Evolutionary conservation across 2,113 vertebrate genomes (phyloP).

Genomic region (Elgaria multicarinata): DNA sequence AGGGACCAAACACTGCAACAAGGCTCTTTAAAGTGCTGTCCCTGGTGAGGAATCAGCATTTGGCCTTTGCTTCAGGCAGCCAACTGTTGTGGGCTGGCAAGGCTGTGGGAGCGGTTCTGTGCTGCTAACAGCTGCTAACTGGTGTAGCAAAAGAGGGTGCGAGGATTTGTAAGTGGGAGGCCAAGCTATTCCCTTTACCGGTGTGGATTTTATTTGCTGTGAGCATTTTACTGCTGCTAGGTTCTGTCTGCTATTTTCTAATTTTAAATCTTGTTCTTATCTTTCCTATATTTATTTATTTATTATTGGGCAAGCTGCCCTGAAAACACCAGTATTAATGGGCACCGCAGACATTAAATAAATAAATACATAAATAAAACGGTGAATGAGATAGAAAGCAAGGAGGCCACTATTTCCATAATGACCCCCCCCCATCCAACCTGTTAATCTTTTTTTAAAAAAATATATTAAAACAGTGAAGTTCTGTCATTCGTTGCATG

Average conservation of each 20-base stretch:
- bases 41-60: neutral
- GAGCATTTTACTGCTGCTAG: neutral
- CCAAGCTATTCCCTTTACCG: no score
- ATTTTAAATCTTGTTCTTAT: neutral
- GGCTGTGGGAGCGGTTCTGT: neutral
- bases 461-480: neutral
- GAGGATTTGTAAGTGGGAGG: no score
- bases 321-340: no score
- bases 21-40: no score
- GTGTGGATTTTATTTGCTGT: neutral
- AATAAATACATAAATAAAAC: no score
- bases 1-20: neutral
- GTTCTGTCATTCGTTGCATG: neutral
- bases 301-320: no score
- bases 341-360: no score
- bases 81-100: no score
- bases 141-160: neutral
- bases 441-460: neutral
- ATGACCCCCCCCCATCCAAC: no score
- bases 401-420: no score
- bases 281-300: neutral
- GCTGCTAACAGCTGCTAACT: neutral
- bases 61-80: neutral
- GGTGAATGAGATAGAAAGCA: neutral
- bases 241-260: neutral